phyloP scores from a whole-genome alignment of 2,888 invertebrate genomes.

The Entomobrya proxima region DNA sequence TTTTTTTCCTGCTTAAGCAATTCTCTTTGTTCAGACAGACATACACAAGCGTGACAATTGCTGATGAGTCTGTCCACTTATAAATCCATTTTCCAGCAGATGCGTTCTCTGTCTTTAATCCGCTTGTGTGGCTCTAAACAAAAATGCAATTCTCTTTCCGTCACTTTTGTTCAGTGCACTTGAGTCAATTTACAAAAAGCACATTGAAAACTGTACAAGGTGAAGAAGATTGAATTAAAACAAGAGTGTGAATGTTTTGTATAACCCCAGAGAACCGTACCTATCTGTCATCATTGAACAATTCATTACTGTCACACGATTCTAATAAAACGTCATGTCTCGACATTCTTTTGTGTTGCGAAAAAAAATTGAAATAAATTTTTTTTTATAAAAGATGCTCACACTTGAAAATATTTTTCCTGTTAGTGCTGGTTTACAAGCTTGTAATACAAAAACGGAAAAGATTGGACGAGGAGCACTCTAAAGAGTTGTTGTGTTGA shows the following conservation, averaged over 20 bases:
- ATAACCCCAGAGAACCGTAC: not conserved
- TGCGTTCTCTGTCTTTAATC: no score
- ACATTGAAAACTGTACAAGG: not conserved
- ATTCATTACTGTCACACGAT: conserved; percentile 38
- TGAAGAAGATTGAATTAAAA: not conserved
- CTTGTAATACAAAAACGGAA: no score
- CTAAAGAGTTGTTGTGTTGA: not conserved
- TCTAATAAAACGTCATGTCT: not conserved
- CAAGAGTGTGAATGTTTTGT: not conserved
- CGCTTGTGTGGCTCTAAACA: not conserved
- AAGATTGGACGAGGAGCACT: no score
- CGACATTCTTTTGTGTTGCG: not conserved
- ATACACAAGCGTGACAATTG: no score
- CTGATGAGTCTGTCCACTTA: no score
- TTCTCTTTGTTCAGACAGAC: not conserved
- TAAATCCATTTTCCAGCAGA: no score
- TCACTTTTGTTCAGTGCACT: not conserved
- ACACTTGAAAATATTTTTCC: not conserved
- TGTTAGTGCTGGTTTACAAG: not conserved
- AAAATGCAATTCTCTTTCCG: no score
- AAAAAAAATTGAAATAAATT: not conserved
- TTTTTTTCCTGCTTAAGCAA: not conserved
- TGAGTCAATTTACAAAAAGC: not conserved
- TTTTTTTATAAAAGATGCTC: not conserved
- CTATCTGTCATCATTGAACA: conserved; percentile 33